Base-by-base conservation (phyloP, 2,113 vertebrate species). In the Psittacara wagleri region DNA sequence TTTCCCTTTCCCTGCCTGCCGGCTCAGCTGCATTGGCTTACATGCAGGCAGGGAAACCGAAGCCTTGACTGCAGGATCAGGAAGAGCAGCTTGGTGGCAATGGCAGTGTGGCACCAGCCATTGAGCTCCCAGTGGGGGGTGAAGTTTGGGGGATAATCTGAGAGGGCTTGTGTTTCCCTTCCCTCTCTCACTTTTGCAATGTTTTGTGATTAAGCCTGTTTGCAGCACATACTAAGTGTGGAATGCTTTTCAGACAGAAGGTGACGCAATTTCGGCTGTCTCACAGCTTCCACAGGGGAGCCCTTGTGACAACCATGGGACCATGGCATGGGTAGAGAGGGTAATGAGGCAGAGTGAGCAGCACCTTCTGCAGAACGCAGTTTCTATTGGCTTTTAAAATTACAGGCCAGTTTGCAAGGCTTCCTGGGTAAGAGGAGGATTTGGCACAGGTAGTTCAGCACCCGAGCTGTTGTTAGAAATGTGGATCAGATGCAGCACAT, bases 51-150 rank as follows among this genome's bases (percentile, higher is more conserved):
- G n/a, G 48, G 62, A 43, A 43, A 11, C 29, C 3, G 2, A 37
- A 76, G 35, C 49, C 54, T 49, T 29, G 13, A 31, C 62, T 0
- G 0, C 11, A 1, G 3, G 24, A 76, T 29, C 3, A 0, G 63
- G 52, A 89, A 52, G 28, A 85, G 78, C 52, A 69, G 70, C 70
- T 39, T 2, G 0, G 41, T 83, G 67, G 51, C 1, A 3, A 17
- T 46, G 18, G 41, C 83, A 88, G 59, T 1, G 1, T 43, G 51
- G 61, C 68, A 63, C 11, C 28, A 20, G 49, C 44, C 7, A 0
- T 16, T 0, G 0, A 35, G 17, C 25, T 74, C n/a, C 0, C 0
- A 12, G 33, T 2, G 6, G 14, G 11, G 17, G 2, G 1, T 55
- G 63, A 17, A 77, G 54, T 17, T 55, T 4, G 1, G 25, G 1